Conservation (phyloP, 2,888 invertebrate genomes). For the Gastracanthus pulcherrimus region DNA sequence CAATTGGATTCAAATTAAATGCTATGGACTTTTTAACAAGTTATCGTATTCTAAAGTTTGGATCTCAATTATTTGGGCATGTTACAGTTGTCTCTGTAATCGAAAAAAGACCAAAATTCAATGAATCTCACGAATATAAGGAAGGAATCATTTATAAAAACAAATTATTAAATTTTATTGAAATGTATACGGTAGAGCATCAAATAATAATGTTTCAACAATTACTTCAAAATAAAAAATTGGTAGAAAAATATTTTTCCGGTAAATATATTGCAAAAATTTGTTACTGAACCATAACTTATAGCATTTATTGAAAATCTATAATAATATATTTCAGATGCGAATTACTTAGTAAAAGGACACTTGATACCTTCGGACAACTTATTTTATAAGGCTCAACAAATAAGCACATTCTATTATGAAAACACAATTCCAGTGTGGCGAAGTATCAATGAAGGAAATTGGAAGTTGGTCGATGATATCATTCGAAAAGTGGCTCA, state of each 20-base stretch:
- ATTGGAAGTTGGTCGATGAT: constrained; percentile 15
- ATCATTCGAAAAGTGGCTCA: constrained; percentile 21
- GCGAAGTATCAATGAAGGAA: constrained; percentile 37
- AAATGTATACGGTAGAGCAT: neutral
- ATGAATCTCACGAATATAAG: neutral
- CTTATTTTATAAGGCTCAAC: constrained; percentile 25
- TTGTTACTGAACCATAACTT: too few relatives aligned
- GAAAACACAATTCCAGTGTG: constrained; percentile 25
- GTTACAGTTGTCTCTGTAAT: too few relatives aligned
- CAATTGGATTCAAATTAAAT: neutral
- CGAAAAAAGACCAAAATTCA: neutral
- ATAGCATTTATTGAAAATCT: neutral
- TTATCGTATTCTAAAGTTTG: neutral
- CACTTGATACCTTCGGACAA: constrained; percentile 19
- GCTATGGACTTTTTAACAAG: neutral
- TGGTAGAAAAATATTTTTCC: too few relatives aligned
- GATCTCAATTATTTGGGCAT: neutral
- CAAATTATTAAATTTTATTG: neutral
- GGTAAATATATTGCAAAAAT: too few relatives aligned
- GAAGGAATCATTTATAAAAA: neutral
- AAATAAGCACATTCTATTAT: constrained; percentile 11
- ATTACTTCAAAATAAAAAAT: too few relatives aligned
- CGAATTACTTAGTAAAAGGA: constrained; percentile 30
- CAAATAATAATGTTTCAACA: too few relatives aligned
- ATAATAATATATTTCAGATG: neutral